Percentiles rank a stretch among this genome's conserved stretches.
Conservation (phyloP, 2,113 vertebrate genomes). For the Thalassoma bifasciatum region DNA sequence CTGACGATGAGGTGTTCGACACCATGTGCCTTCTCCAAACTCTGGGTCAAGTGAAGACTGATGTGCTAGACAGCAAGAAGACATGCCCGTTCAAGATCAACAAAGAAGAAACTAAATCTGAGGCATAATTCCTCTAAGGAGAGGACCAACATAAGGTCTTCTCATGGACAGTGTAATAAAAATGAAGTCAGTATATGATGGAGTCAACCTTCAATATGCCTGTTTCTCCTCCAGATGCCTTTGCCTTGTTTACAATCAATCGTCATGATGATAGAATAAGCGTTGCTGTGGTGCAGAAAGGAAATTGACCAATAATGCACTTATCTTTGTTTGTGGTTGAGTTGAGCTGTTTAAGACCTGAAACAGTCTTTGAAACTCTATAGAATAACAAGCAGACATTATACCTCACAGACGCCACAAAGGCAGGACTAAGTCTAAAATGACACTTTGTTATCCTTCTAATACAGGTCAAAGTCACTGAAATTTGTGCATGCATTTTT, state of each 20-base stretch:
- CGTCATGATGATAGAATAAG: constrained; percentile 15
- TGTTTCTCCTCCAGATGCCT: constrained; percentile 10
- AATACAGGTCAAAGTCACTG: neutral
- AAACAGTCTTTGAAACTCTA: neutral
- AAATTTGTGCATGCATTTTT: too few relatives aligned
- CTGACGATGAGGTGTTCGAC: constrained; percentile 85
- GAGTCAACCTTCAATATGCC: neutral
- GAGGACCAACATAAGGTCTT: neutral
- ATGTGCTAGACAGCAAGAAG: constrained; percentile 85
- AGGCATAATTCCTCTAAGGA: constrained; percentile 61
- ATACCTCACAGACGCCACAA: neutral
- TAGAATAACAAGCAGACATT: constrained; percentile 10
- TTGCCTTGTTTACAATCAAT: constrained; percentile 16
- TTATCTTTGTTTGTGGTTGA: constrained; percentile 20
- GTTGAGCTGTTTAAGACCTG: neutral
- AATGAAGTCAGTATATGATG: neutral
- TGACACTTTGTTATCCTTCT: neutral
- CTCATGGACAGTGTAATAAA: neutral
- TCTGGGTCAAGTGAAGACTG: constrained; percentile 91
- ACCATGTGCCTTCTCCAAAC: constrained; percentile 88
- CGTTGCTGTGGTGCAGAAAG: constrained; percentile 29
- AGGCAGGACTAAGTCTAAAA: constrained; percentile 26
- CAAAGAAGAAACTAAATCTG: constrained; percentile 21
- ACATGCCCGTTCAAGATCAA: constrained; percentile 23
- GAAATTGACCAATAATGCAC: constrained; percentile 13